Percentiles rank a stretch among this genome's conserved stretches.
phyloP scores from a whole-genome alignment of 2,113 vertebrate genomes.

The Clinocottus analis region DNA sequence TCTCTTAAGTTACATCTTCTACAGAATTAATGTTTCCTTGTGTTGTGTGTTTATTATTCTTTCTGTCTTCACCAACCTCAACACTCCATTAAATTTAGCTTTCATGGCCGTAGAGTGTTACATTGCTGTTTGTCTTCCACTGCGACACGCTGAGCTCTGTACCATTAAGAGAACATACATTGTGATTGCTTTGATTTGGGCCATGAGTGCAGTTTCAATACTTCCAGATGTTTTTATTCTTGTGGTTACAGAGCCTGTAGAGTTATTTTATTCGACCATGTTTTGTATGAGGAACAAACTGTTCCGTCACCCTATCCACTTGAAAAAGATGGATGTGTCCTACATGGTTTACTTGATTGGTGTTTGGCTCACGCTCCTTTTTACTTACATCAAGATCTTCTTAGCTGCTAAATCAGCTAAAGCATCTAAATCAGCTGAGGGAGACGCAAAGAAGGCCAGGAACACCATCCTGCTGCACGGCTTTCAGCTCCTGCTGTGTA shows the following conservation, averaged over 20 bases:
- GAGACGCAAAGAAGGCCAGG: conserved; percentile 46
- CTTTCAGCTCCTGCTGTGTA: conserved; percentile 59
- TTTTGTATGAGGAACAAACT: conserved; percentile 42
- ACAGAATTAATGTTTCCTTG: conserved; percentile 39
- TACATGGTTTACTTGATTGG: conserved; percentile 34
- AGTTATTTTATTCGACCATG: conserved; percentile 45
- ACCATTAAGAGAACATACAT: conserved; percentile 58
- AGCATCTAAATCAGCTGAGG: conserved; percentile 26
- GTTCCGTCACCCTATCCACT: conserved; percentile 45
- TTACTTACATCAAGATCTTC: conserved; percentile 64
- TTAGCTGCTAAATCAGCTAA: conserved; percentile 48
- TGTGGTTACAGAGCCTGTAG: conserved; percentile 48
- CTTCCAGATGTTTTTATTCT: conserved; percentile 68
- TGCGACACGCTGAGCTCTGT: conserved; percentile 65
- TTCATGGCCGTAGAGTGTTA: conserved; percentile 76
- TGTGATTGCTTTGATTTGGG: conserved; percentile 71
- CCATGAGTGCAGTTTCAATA: conserved; percentile 18
- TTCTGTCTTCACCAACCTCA: conserved; percentile 53
- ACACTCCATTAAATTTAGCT: conserved; percentile 60
- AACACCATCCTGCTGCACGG: conserved; percentile 58
- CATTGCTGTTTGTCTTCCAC: conserved; percentile 71
- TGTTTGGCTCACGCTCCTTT: conserved; percentile 68
- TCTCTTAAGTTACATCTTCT: conserved; percentile 60
- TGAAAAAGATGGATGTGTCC: conserved; percentile 58
- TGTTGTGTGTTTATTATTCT: conserved; percentile 42